Percentiles rank a stretch among this genome's conserved stretches.
Conservation (phyloP, 2,113 vertebrate genomes). For the Athene cunicularia region DNA sequence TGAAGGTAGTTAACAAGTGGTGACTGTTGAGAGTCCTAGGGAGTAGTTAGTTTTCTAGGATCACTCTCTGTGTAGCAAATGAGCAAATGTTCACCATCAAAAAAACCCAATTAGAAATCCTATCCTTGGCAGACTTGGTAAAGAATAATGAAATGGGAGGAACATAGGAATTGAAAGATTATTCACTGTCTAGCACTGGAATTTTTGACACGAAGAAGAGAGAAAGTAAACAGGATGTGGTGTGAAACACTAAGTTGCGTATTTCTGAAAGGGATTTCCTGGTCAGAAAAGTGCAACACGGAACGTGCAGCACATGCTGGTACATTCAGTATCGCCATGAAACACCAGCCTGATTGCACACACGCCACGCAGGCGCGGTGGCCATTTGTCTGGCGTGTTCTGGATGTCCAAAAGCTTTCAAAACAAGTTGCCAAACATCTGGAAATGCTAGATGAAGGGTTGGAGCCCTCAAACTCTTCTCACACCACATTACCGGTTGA, state of each 20-base stretch:
- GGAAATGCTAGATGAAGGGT: accelerated
- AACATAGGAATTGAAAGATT: not conserved
- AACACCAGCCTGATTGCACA: not conserved
- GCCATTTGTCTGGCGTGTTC: not conserved
- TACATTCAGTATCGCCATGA: not conserved
- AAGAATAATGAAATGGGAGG: not conserved
- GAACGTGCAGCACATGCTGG: not conserved
- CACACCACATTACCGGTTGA: not conserved
- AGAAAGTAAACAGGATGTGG: slow-evolving; percentile 67
- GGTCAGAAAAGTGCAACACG: not conserved
- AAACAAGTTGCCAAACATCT: not conserved
- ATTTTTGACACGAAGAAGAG: slow-evolving; percentile 49
- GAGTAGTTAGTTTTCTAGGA: not conserved
- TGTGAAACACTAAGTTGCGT: slow-evolving; percentile 14
- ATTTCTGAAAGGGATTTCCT: slow-evolving; percentile 59
- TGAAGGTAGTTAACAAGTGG: not conserved
- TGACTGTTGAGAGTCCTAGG: not conserved
- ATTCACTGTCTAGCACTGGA: slow-evolving; percentile 31
- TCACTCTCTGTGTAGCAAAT: not conserved
- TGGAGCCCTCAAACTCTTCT: not conserved
- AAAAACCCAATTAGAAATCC: not conserved
- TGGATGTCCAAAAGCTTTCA: not conserved
- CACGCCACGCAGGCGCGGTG: accelerated
- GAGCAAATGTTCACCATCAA: not conserved
- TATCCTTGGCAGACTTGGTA: not conserved